Conservation (phyloP, 2,113 vertebrate genomes). For the Pollimyrus isidori region DNA sequence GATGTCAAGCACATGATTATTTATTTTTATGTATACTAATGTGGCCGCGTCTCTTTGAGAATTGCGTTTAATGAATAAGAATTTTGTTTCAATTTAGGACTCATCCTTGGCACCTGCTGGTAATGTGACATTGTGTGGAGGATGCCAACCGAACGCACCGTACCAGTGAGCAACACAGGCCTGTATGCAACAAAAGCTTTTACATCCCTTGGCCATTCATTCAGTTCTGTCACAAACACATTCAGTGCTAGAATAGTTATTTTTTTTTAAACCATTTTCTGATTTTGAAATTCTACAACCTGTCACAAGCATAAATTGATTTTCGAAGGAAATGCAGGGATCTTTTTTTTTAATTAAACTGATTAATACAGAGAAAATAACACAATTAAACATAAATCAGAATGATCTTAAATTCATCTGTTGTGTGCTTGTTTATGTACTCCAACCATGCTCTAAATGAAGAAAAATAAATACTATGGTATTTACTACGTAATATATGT, state of each 20-base stretch:
- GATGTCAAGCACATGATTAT: background rate
- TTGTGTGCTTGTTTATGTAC: background rate
- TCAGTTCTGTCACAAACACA: background rate
- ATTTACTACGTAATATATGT: background rate
- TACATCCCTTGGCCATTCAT: background rate
- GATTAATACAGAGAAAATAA: background rate
- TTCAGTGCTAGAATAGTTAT: background rate
- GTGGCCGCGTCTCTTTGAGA: background rate
- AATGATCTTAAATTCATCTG: background rate
- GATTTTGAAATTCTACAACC: background rate
- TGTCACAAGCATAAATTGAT: background rate
- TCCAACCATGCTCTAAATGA: background rate
- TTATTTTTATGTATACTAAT: background rate
- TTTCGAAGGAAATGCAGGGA: background rate
- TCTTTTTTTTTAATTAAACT: background rate
- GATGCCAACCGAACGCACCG: background rate
- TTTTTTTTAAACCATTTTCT: background rate
- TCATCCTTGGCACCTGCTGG: background rate
- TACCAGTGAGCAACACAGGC: background rate
- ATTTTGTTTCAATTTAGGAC: background rate
- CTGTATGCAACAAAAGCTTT: background rate
- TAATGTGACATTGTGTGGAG: background rate
- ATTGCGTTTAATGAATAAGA: background rate
- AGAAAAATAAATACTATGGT: background rate
- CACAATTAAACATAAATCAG: background rate